Evolutionary conservation across 2,797 vertebrate species (phyloP), one percentile per base, ranked within the genome.

Genomic region (Hoplostethus mediterraneus): DNA sequence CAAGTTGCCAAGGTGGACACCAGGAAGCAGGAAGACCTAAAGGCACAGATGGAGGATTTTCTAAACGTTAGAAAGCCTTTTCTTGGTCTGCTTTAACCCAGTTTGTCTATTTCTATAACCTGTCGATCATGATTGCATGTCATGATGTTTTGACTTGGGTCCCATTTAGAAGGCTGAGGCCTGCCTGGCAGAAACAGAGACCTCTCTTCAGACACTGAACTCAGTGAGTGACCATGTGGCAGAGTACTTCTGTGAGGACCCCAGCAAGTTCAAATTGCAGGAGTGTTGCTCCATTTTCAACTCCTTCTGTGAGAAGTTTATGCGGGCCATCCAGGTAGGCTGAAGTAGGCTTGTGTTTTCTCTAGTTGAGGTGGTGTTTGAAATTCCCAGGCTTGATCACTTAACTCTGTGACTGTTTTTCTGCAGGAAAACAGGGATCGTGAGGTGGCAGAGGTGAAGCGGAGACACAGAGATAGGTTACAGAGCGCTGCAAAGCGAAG

Each of bases 201-300:
- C 25, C 0, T 87, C 90, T 7, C 86, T 94, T 36, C 73, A 92
- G 70, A 63, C 73, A 5, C 63, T 97, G 48, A 82, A 82, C 57
- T 70, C 83, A 0, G 60, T 89, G 6, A 92, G 84, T 3, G 88
- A 91, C 38, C 80, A 86, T 1, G 92, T 96, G 63, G 93, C 94
- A 0, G 93, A 95, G n/a, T 97, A 94, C 85, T 95, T 95, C 85
- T 96, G 96, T 59, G 95, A 97, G 82, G 95, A 96, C 6, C 78
- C 94, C 45, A 74, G 30, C 11, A 90, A 84, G 38, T 96, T 96
- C 82, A 90, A 79, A 73, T 81, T 97, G 82, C 93, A 96, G 3
- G 95, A 95, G 62, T 95, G 95, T 71, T 96, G 94, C 73, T 87
- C 89, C 47, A 87, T 95, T 73, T 96, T 96, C 80, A 80, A 90